Base-by-base conservation (phyloP, 2,888 invertebrate genomes). In the Lepeophtheirus nordmannii region DNA sequence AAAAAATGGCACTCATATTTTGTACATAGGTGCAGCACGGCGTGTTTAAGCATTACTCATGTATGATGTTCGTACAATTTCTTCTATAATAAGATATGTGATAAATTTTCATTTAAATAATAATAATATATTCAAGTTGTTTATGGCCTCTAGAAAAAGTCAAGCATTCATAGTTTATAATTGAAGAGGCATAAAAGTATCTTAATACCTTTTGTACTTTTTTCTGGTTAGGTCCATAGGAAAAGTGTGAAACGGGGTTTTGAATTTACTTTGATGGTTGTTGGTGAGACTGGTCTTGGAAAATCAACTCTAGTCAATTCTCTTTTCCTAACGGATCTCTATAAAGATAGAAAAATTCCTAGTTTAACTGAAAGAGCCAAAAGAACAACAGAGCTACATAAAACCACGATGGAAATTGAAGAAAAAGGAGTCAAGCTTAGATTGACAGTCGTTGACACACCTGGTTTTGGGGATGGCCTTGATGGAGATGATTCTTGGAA, bases 201-300 rank as follows among this genome's bases (percentile, higher is more conserved):
- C n/a, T n/a, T n/a, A n/a, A 30, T 66, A 12, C 58, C 3, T 62
- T 38, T 62, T 11, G 61, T 3, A 12, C 37, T 41, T 41, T n/a
- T 3, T 56, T 53, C 20, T 30, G 30, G 3, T 76, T 93, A 94
- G 78, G 90, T 94, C 67, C 93, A 94, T 78, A 83, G 93, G 71
- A 94, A 94, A 78, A 92, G 92, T 0, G 93, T 93, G 65, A 94
- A 94, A 78, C 83, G 89, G 72, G 93, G 93, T 67, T 94, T 94
- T 77, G 93, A 94, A 76, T 94, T 94, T 77, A 94, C 93, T 0
- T 79, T 94, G 70, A 92, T 94, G 91, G 93, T 94, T 20, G 88
- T 93, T 40, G 94, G 93, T 39, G 93, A 94, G 77, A 86, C 87
- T 0, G 93, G 94, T 0, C 80, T 94, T 62, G 94, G 94, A 67